Evolutionary conservation across 2,113 vertebrate genomes (phyloP), one percentile per base, ranked within the genome.

Genomic region (Myiopsitta monachus): DNA sequence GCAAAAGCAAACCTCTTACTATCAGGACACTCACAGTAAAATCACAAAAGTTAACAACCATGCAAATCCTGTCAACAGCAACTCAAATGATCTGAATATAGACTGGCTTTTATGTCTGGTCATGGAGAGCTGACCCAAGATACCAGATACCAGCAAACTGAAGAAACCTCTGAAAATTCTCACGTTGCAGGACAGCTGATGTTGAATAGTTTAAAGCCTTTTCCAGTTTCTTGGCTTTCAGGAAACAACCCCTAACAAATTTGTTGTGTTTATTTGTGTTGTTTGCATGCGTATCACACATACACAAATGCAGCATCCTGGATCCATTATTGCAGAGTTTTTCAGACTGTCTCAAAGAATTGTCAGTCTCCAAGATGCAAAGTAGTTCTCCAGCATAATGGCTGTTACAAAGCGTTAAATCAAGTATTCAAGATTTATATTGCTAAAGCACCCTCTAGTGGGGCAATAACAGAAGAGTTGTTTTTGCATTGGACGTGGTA

Each of bases 391-490:
- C 17, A 27, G 10, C 26, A 5, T 5, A 55, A 44, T 10, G 47
- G 39, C 72, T 72, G 8, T 23, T 63, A 61, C 0, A 9, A 41
- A 46, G 57, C 30, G 51, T 59, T 90, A 93, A 96, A 96, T 94
- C 88, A 95, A 49, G 52, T 73, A 44, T 77, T 69, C 62, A 96
- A 97, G 97, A 98, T 98, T 96, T 93, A 94, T 96, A 98, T 97
- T 98, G 94, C 87, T 98, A 97, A 98, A 97, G 98, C 98, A 92
- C 98, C 98, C 98, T 98, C 98, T 98, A 98, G 98, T 97, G 98
- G 98, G 96, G n/a, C 62, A 86, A 59, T 33, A 69, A 68, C 83
- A 83, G 94, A 97, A 97, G 90, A 91, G 87, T 49, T 41, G 11
- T 84, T 95, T 94, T n/a, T 70, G 61, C 73, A 9, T 31, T 19